A percentile compares a stretch with the other conserved stretches of the same genome.
Conservation (phyloP, 2,797 vertebrate species). For the Cossypha caffra region DNA sequence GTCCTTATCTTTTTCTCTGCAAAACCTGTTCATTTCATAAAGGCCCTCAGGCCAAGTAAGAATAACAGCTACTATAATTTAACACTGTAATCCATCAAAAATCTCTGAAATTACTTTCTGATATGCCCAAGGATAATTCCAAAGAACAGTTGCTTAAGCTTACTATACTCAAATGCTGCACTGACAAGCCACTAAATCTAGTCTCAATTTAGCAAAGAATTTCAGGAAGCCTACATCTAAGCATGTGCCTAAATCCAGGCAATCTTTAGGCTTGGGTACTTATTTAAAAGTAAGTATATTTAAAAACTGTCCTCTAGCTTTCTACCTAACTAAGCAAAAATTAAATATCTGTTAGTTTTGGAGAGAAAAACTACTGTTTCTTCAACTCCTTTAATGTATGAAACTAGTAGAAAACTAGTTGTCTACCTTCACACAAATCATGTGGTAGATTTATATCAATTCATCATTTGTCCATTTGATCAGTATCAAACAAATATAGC, state of each 20-base stretch:
- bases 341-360: background rate
- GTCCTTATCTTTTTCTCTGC: background rate
- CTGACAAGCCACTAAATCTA: conserved; percentile 23
- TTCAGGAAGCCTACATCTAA: background rate
- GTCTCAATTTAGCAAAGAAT: conserved; percentile 6
- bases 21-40: background rate
- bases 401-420: background rate
- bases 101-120: conserved; percentile 37
- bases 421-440: background rate
- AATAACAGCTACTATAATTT: background rate
- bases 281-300: background rate
- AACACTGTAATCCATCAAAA: conserved; percentile 31
- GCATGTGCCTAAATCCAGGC: background rate
- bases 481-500: background rate
- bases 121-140: conserved; percentile 11
- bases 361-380: background rate
- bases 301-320: background rate
- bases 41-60: background rate
- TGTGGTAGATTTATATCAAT: background rate
- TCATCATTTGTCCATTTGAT: background rate
- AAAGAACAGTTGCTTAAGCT: conserved; percentile 23
- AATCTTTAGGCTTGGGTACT: background rate
- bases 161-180: background rate
- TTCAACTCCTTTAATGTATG: background rate
- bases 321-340: background rate